These are phyloP conservation scores for Acrossocheilus wenchowensis DNA, from an alignment of 2,797 vertebrate species.

Conservation along the genomic window DNA sequence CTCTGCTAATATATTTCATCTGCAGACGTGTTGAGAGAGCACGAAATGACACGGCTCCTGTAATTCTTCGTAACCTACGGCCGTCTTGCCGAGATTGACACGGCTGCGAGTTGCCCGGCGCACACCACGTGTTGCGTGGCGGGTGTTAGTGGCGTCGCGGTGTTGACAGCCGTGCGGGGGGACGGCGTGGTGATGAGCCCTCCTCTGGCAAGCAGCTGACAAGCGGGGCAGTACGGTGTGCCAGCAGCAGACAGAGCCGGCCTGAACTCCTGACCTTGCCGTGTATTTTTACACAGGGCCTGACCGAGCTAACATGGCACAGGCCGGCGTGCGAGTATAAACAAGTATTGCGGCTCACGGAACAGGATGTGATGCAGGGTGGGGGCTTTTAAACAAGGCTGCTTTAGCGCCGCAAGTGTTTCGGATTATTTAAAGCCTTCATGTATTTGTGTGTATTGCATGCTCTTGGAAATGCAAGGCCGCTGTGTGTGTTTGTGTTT, in stretches of 20 bases:
- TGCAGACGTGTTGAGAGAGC: constrained; percentile 5
- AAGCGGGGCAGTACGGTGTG: constrained; percentile 70
- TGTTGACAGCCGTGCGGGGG: constrained; percentile 74
- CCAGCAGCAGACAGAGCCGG: constrained; percentile 65
- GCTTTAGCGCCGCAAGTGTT: constrained; percentile 55
- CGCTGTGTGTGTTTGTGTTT: background rate
- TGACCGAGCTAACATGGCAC: constrained; percentile 65
- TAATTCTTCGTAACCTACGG: constrained; percentile 38
- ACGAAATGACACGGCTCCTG: constrained; percentile 11
- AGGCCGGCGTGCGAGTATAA: constrained; percentile 75
- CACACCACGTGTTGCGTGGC: constrained; percentile 50
- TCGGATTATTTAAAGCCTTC: constrained; percentile 35
- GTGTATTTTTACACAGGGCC: constrained; percentile 71
- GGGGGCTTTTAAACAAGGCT: constrained; percentile 51
- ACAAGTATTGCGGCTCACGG: constrained; percentile 70
- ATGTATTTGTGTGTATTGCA: constrained; percentile 32
- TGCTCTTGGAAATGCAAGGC: constrained; percentile 36
- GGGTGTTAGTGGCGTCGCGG: constrained; percentile 54
- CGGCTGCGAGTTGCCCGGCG: constrained; percentile 34
- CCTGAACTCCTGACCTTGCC: constrained; percentile 73
- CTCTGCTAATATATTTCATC: constrained; percentile 37
- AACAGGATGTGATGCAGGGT: constrained; percentile 58
- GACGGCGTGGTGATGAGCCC: constrained; percentile 67
- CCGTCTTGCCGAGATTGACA: constrained; percentile 26
- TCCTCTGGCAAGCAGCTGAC: constrained; percentile 75